Evolutionary conservation across 53 echinoderm and acorn worm species (phyloP).

Genomic region (Holothuria leucospilota): DNA sequence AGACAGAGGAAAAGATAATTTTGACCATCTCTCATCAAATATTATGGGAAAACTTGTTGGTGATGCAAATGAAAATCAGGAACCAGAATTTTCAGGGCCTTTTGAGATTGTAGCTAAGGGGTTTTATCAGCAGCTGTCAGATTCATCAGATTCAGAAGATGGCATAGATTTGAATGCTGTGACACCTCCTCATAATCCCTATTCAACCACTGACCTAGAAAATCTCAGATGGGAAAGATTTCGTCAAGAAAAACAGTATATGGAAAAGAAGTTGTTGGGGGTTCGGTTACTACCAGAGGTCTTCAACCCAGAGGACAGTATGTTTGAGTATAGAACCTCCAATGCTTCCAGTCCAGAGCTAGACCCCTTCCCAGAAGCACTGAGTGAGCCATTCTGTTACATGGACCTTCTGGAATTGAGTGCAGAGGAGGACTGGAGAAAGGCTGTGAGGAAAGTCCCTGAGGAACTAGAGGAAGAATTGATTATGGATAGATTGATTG

Average conservation of each 20-base stretch:
- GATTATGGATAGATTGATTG: slow-evolving; percentile 90
- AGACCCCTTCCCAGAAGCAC: slow-evolving; percentile 71
- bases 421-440: slow-evolving; percentile 85
- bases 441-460: slow-evolving; percentile 71
- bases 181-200: background rate
- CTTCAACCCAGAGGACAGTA: slow-evolving; percentile 37
- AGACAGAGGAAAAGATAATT: slow-evolving; percentile 40
- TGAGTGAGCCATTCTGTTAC: slow-evolving; percentile 87
- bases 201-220: slow-evolving; percentile 31
- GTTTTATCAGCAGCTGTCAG: slow-evolving; percentile 10
- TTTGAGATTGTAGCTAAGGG: slow-evolving; percentile 79
- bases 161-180: slow-evolving; percentile 28
- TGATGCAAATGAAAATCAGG: slow-evolving; percentile 44
- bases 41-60: slow-evolving; percentile 67
- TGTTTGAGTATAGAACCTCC: slow-evolving; percentile 47
- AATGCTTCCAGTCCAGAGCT: slow-evolving; percentile 76
- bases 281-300: slow-evolving; percentile 75
- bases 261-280: slow-evolving; percentile 60
- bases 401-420: slow-evolving; percentile 89
- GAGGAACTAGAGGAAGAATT: slow-evolving; percentile 66
- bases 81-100: slow-evolving; percentile 67
- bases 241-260: slow-evolving; percentile 56
- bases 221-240: slow-evolving; percentile 49
- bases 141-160: slow-evolving; percentile 40
- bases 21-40: slow-evolving; percentile 78